phyloP scores from a whole-genome alignment of 2,797 vertebrate species.

The Malacoraja senta region DNA sequence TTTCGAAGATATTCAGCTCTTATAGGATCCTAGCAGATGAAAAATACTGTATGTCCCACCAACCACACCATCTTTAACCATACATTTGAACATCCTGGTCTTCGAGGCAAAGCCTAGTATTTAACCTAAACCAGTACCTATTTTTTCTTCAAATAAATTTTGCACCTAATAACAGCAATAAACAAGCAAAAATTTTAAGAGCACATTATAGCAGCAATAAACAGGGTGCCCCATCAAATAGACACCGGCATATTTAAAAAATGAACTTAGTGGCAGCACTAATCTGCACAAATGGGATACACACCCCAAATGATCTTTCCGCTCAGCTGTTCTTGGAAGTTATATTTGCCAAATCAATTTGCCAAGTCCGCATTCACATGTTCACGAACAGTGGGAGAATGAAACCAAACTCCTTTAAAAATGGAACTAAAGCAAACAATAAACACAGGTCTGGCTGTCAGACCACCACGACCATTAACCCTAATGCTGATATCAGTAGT shows the following conservation, averaged over 20 bases:
- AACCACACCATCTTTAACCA: neutral
- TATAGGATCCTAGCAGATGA: neutral
- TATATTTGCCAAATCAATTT: neutral
- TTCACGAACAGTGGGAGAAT: neutral
- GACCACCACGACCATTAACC: neutral
- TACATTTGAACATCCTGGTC: neutral
- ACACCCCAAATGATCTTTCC: neutral
- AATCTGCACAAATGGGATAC: neutral
- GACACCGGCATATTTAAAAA: neutral
- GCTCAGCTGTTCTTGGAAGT: neutral
- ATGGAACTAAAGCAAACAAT: neutral
- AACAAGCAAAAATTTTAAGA: no score
- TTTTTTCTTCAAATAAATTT: neutral
- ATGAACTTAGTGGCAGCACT: neutral
- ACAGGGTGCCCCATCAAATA: neutral
- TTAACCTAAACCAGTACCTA: neutral
- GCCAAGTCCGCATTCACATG: neutral
- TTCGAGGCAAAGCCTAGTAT: neutral
- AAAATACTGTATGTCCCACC: neutral
- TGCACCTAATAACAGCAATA: neutral
- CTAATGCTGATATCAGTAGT: neutral
- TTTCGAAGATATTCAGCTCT: neutral
- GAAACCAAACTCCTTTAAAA: neutral
- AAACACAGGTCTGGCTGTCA: neutral
- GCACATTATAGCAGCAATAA: no score